Conservation (phyloP, 2,888 invertebrate species). For the Apamea epomidion region DNA sequence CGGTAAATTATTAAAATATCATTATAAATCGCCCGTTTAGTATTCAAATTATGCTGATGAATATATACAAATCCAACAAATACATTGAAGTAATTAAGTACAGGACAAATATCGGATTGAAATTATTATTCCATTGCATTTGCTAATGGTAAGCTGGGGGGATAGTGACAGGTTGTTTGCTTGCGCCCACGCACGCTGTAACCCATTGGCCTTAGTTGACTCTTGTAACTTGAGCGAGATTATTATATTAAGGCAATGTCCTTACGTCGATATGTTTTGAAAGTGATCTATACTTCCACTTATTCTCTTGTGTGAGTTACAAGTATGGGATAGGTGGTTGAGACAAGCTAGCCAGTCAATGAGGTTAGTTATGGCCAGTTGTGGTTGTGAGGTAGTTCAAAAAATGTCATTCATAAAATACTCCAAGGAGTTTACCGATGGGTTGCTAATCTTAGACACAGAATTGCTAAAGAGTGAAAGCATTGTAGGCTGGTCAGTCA, state of each 20-base stretch:
- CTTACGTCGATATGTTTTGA: conserved; percentile 13
- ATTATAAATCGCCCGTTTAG: neutral
- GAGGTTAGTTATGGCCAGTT: neutral
- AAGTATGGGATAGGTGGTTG: neutral
- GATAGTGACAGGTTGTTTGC: conserved; percentile 61
- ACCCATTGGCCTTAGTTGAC: conserved; percentile 54
- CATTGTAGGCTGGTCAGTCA: neutral
- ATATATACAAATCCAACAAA: conserved; percentile 36
- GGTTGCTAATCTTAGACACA: neutral
- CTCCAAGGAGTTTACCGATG: neutral
- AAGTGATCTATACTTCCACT: neutral
- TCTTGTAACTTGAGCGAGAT: conserved; percentile 50
- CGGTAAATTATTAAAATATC: neutral
- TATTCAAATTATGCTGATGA: conserved; percentile 2
- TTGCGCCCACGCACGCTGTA: conserved; percentile 55
- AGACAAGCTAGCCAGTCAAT: neutral
- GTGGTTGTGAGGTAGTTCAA: neutral
- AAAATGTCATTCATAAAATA: neutral
- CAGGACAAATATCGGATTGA: conserved; percentile 50
- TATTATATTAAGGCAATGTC: conserved; percentile 49
- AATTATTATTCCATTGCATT: conserved; percentile 59
- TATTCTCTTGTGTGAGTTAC: neutral
- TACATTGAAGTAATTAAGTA: conserved; percentile 47
- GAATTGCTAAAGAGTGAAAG: neutral
- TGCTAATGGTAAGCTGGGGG: conserved; percentile 57